Evolutionary conservation across 1,140 invertebrate genomes (phyloP).

Genomic region (Ylistrum balloti): DNA sequence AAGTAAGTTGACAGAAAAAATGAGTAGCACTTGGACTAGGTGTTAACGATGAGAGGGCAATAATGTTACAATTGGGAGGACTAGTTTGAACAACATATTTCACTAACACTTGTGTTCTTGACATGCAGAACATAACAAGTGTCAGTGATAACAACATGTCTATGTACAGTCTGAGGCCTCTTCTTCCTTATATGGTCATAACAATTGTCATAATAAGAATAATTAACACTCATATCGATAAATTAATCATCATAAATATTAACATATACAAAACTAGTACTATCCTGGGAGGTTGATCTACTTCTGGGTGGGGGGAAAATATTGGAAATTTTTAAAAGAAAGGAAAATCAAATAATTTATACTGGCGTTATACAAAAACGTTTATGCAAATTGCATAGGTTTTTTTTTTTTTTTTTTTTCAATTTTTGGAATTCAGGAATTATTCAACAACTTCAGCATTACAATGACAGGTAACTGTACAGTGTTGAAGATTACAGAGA

Average conservation of each 20-base stretch:
- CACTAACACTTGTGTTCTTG: slow-evolving; percentile 17
- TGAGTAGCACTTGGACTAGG: slow-evolving; percentile 37
- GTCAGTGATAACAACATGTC: not conserved
- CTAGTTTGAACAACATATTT: slow-evolving; percentile 25
- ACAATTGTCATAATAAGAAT: slow-evolving; percentile 26
- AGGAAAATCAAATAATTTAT: slow-evolving; percentile 3
- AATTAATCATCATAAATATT: not conserved
- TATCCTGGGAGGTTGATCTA: not conserved
- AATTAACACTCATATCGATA: not conserved
- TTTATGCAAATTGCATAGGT: slow-evolving; percentile 35
- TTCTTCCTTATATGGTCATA: slow-evolving; percentile 29
- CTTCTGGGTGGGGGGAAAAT: not conserved
- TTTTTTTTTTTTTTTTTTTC: not conserved
- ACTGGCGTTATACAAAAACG: not conserved
- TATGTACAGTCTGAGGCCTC: slow-evolving; percentile 14
- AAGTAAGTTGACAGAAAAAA: not conserved
- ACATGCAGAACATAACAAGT: slow-evolving; percentile 5
- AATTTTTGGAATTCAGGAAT: slow-evolving; percentile 21
- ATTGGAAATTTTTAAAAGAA: not conserved
- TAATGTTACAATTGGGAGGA: slow-evolving; percentile 1
- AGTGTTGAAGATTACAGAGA: not conserved
- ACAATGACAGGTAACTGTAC: not conserved
- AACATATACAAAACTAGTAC: slow-evolving; percentile 16
- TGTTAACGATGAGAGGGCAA: slow-evolving; percentile 6
- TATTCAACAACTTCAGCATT: not conserved